Percentiles rank a stretch among this genome's conserved stretches.
Evolutionary conservation across 2,113 vertebrate species (phyloP).

Genomic region (Alosa alosa): DNA sequence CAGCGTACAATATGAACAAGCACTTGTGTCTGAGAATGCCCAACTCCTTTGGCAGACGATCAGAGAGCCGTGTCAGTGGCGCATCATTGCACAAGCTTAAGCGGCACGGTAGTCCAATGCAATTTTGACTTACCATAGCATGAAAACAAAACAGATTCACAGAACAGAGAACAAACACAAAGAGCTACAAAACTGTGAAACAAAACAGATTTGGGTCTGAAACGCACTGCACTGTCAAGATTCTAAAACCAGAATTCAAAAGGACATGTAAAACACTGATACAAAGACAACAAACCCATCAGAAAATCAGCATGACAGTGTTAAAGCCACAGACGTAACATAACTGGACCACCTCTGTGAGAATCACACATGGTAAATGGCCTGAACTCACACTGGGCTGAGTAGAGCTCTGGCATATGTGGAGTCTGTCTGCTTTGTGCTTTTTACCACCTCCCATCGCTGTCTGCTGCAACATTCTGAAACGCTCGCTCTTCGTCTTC

Average conservation of each 20-base stretch:
- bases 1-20: background rate
- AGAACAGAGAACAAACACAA: background rate
- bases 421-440: background rate
- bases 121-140: background rate
- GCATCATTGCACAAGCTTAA: background rate
- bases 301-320: background rate
- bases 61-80: background rate
- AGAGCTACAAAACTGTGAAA: background rate
- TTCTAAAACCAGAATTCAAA: background rate
- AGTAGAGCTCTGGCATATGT: no score
- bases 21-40: background rate
- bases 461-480: background rate
- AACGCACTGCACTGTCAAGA: background rate
- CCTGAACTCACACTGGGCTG: no score
- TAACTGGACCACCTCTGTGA: no score
- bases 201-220: background rate
- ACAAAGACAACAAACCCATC: background rate
- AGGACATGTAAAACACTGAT: background rate
- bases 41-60: background rate
- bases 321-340: no score
- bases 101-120: background rate
- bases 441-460: background rate
- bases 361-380: no score
- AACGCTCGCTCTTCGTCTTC: background rate
- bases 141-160: background rate